A percentile compares a stretch with the other conserved stretches of the same genome.
These are phyloP conservation scores for Arctopsyche grandis DNA, from an alignment of 1,140 invertebrate species.

Conservation along the genomic window DNA sequence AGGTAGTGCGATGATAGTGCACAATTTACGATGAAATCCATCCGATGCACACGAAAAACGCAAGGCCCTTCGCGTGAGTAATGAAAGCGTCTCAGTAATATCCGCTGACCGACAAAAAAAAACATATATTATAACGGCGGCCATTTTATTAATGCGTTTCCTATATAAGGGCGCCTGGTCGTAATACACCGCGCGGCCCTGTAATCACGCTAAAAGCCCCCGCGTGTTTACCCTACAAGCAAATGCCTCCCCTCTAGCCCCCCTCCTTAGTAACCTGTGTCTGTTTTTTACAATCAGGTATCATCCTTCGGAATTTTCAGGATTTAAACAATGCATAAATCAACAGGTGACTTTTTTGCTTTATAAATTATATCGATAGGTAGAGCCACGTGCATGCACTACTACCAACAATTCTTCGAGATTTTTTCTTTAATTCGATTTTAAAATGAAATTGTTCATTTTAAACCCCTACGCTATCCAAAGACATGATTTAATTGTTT, in stretches of 20 bases:
- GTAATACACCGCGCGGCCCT: neutral
- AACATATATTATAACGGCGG: neutral
- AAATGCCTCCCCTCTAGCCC: neutral
- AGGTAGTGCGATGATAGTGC: constrained; percentile 4
- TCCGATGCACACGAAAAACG: constrained; percentile 12
- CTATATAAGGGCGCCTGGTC: neutral
- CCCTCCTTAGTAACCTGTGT: neutral
- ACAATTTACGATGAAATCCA: constrained; percentile 1
- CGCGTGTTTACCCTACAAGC: constrained; percentile 35
- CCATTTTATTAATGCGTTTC: constrained; percentile 26
- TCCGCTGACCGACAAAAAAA: neutral
- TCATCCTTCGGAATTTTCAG: too few relatives aligned
- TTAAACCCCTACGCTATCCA: too few relatives aligned
- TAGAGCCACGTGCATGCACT: too few relatives aligned
- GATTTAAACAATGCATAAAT: too few relatives aligned
- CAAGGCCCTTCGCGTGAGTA: neutral
- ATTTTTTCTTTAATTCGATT: too few relatives aligned
- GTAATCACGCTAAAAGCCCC: constrained; percentile 49
- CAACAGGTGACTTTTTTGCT: too few relatives aligned
- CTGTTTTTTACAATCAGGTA: neutral
- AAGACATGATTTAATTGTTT: too few relatives aligned
- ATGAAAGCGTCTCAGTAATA: neutral
- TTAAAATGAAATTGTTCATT: too few relatives aligned
- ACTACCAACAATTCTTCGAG: too few relatives aligned
- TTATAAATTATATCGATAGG: too few relatives aligned